Base-by-base conservation (phyloP, 23 tunicate species). In the Phallusia fumigata region DNA sequence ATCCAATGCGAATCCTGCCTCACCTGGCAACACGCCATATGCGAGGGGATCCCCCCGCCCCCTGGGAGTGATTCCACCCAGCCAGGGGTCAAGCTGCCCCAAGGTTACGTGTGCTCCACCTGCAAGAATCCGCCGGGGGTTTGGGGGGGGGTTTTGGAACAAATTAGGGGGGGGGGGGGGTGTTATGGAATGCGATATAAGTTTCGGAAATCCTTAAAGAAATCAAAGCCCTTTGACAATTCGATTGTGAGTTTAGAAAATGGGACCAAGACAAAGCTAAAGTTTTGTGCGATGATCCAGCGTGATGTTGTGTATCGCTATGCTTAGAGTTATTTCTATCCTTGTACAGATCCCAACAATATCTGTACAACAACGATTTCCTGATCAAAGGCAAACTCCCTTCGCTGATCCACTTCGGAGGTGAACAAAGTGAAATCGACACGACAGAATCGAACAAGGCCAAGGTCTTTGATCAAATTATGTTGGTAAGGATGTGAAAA, bases 11-110 rank as follows among this genome's bases (percentile, higher is more conserved):
- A 88, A 33, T 47, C 84, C 21, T 93, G 97, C 81, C 77, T 81
- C 45, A 85, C 89, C 5, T 93, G 97, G 97, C 92, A 93, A 81
- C 97, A 93, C 36, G 92, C 90, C 74, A 51, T 47, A 19, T 88
- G 97, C 52, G 92, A 88, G 32, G 92, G 97, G 21, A 77, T 93
- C 76, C 83, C 86, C 21, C 90, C 92, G 15, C 69, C 53, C 6
- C 33, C 31, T 30, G 51, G 31, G 47, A 34, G 0, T 0, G 80
- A 24, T 47, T 40, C 47, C 47, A 40, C 47, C 10, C 47, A 40
- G 47, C 10, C 47, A 40, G 69, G 69, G 69, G 28, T 24, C 69
- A 58, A 58, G 28, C 5, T 58, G 69, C 28, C 69, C 11, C 69
- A 58, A 16, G 69, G 69, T 21, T 58, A 58, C 69, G 79, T 93